Conservation (phyloP, 2,113 vertebrate genomes). For the Greenwoodochromis staneri region DNA sequence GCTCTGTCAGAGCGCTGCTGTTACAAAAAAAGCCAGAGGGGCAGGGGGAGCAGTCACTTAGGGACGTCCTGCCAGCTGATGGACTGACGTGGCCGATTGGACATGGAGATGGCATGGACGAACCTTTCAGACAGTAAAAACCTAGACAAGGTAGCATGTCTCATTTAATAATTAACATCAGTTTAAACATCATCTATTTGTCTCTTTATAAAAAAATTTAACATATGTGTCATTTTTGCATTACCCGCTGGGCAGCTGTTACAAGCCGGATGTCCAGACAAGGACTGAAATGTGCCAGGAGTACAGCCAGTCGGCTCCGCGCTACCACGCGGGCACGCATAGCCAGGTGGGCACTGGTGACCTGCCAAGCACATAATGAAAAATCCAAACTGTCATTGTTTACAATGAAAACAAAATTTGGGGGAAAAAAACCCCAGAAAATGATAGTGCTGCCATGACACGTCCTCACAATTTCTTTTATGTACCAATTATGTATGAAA, state of each 20-base stretch:
- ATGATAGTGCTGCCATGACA: background rate
- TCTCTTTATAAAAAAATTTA: background rate
- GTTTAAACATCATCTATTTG: background rate
- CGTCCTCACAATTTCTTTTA: background rate
- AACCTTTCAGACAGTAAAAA: conserved; percentile 80
- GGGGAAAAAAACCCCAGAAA: too few relatives aligned
- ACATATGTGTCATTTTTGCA: background rate
- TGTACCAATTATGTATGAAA: background rate
- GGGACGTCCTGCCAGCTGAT: conserved; percentile 49
- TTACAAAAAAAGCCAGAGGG: conserved; percentile 72
- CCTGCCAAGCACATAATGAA: conserved; percentile 29
- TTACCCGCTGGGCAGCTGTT: conserved; percentile 45
- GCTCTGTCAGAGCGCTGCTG: conserved; percentile 53
- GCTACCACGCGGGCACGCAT: conserved; percentile 78
- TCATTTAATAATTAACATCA: background rate
- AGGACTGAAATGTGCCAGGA: conserved; percentile 78
- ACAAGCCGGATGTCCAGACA: conserved; percentile 53
- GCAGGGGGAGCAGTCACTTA: conserved; percentile 65
- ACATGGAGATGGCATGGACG: conserved; percentile 69
- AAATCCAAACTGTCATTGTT: background rate
- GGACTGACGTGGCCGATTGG: conserved; percentile 74
- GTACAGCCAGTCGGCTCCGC: conserved; percentile 70
- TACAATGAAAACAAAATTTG: background rate
- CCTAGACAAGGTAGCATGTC: conserved; percentile 38
- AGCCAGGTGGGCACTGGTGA: conserved; percentile 73